phyloP scores from a whole-genome alignment of 2,797 vertebrate species.

The Pantherophis vulpinus region DNA sequence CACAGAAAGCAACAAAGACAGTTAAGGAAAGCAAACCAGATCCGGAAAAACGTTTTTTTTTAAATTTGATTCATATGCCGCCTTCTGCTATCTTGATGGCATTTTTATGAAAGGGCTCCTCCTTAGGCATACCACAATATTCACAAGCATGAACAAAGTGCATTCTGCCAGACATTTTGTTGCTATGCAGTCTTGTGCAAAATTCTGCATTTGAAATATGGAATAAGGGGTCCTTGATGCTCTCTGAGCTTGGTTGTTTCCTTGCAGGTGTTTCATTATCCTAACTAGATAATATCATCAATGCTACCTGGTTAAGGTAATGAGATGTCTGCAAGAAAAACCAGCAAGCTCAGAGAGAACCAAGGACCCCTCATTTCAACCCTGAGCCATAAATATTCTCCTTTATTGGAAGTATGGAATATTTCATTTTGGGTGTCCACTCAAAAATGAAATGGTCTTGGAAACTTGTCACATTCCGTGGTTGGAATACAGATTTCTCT shows the following conservation, averaged over 20 bases:
- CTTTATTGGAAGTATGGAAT: not conserved
- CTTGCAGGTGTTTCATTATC: not conserved
- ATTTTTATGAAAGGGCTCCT: not conserved
- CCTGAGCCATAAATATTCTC: not conserved
- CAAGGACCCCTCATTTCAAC: not conserved
- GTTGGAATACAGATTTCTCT: not conserved
- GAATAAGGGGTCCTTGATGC: not conserved
- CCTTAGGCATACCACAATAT: not conserved
- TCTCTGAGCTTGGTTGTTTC: not conserved
- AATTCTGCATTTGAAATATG: not conserved
- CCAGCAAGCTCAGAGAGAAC: not conserved
- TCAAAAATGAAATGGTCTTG: not conserved
- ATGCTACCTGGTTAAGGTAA: not conserved
- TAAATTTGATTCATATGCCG: too few species aligned
- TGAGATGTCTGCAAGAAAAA: not conserved
- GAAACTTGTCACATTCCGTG: not conserved
- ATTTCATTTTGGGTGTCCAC: not conserved
- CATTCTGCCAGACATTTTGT: not conserved
- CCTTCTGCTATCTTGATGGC: not conserved
- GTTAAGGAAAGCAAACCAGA: not conserved
- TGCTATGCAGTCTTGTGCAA: not conserved
- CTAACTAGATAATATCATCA: not conserved
- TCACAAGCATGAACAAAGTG: not conserved
- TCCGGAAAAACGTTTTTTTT: not conserved
- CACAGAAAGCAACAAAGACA: not conserved